Percentiles rank a stretch among this genome's conserved stretches.
phyloP scores from a whole-genome alignment of 2,797 vertebrate species.

The Cygnus olor region DNA sequence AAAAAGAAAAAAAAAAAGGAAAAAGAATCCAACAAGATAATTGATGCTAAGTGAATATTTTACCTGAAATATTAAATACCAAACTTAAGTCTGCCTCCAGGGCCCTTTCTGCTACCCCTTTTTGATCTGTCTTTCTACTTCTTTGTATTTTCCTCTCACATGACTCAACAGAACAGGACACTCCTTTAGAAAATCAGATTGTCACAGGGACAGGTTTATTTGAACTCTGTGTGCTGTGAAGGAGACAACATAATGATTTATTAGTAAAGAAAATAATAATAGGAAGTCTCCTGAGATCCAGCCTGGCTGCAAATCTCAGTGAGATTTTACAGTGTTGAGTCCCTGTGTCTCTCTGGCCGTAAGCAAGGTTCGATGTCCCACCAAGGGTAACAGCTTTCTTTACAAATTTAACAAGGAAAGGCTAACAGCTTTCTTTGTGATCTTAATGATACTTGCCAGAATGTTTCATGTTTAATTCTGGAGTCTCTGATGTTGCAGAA shows the following conservation, averaged over 20 bases:
- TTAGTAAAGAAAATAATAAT: slow-evolving; percentile 50
- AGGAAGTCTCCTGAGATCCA: slow-evolving; percentile 48
- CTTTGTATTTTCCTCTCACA: slow-evolving; percentile 55
- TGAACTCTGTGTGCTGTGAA: slow-evolving; percentile 41
- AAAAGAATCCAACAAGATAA: slow-evolving; percentile 38
- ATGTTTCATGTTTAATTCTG: slow-evolving; percentile 2
- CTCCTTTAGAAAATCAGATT: slow-evolving; percentile 59
- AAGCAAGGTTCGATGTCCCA: background rate
- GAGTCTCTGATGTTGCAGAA: background rate
- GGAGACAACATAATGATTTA: slow-evolving; percentile 41
- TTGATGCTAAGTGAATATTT: slow-evolving; percentile 61
- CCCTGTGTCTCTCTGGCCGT: background rate
- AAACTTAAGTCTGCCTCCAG: slow-evolving; percentile 56
- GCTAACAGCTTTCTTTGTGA: background rate
- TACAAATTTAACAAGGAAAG: background rate
- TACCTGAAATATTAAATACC: slow-evolving; percentile 71
- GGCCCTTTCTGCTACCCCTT: slow-evolving; percentile 55
- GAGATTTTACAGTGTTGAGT: background rate
- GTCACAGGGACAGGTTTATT: slow-evolving; percentile 51
- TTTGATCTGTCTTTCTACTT: slow-evolving; percentile 63
- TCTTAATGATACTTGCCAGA: background rate
- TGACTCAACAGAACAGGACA: slow-evolving; percentile 63
- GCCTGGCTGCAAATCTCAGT: slow-evolving; percentile 13
- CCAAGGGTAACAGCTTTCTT: background rate
- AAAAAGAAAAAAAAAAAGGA: background rate